Evolutionary conservation across 1,140 invertebrate species (phyloP), one percentile per base, ranked within the genome.

Genomic region (Vanessa atalanta): DNA sequence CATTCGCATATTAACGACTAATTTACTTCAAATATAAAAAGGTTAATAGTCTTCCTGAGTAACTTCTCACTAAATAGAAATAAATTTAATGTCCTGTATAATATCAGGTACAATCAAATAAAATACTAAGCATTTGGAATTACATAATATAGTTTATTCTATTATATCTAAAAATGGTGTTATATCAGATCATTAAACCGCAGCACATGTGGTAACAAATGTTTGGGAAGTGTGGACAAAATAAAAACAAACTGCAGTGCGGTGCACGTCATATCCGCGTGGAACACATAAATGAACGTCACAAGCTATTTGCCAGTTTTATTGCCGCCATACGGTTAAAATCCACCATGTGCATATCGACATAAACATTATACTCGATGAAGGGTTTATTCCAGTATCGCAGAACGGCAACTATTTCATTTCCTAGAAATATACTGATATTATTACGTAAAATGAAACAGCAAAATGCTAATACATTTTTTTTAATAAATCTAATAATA

Each of bases 211-310:
- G 26, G 20, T 16, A 57, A 69, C 61, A 70, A 63, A 63, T 65
- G 70, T 72, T 72, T 72, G 50, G 57, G 70, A 72, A 65, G 47
- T 64, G 43, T 14, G 51, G 47, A 57, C 13, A 55, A 74, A 65
- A 75, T 72, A 72, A 75, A 66, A 75, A 48, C 43, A 69, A 57
- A n/a, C 47, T 57, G 47, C 65, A 75, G 20, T 61, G 43, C 57
- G 11, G 43, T 70, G 47, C 64, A 37, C 77, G 77, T 79, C 77
- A 79, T 65, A 73, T 79, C 77, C 77, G 77, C 60, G 47, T 57
- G 64, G 63, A 50, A 72, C 53, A 67, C 64, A 68, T 65, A 47
- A 72, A 73, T 70, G 70, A 57, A 68, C 61, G 73, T 70, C 66
- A 78, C 66, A 75, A 31, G 65, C 65, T 55, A 72, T 78, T 71